Evolutionary conservation across 1,140 invertebrate genomes (phyloP).

Genomic region (Ylistrum balloti): DNA sequence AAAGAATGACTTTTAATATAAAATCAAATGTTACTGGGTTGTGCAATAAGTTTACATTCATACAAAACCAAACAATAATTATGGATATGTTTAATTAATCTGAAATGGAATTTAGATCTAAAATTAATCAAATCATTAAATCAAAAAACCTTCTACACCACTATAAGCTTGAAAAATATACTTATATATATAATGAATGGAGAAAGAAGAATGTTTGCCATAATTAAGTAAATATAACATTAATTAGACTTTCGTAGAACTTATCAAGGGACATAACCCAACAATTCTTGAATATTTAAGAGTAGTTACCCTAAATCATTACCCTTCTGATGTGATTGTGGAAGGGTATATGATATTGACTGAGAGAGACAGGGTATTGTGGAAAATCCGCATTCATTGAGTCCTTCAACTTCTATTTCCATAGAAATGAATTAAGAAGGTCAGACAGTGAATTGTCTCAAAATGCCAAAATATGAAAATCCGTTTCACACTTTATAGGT

Average conservation of each 20-base stretch:
- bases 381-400: background rate
- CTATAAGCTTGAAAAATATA: too few species aligned
- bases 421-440: background rate
- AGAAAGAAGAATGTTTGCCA: background rate
- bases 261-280: background rate
- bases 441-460: too few species aligned
- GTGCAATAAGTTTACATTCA: background rate
- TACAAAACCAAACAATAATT: background rate
- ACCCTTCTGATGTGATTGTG: background rate
- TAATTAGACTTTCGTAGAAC: background rate
- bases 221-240: background rate
- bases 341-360: background rate
- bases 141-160: too few species aligned
- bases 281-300: background rate
- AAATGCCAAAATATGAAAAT: background rate
- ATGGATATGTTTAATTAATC: background rate
- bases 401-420: background rate
- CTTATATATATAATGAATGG: too few species aligned
- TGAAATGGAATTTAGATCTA: background rate
- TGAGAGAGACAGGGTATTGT: background rate
- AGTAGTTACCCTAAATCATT: background rate
- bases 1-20: background rate
- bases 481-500: background rate
- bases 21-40: slow-evolving; percentile 37
- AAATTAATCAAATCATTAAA: too few species aligned